Conservation (phyloP, 1,140 invertebrate genomes). For the Orchesella cincta region DNA sequence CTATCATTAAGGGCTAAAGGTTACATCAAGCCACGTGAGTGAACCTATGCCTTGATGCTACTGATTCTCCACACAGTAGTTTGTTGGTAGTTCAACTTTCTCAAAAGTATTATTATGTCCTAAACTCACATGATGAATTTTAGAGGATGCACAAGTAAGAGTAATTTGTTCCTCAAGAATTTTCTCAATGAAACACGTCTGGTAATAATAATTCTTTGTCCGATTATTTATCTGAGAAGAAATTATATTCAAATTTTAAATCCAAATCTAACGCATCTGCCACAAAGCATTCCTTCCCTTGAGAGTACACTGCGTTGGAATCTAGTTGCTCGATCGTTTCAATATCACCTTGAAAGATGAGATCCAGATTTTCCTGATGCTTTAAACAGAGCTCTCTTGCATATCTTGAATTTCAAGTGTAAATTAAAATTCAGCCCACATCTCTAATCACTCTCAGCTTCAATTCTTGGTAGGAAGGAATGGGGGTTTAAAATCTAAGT, state of each 20-base stretch:
- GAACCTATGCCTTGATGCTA: background rate
- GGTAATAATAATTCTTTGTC: background rate
- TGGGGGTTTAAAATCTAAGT: background rate
- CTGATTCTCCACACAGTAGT: background rate
- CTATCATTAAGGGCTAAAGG: constrained; percentile 18
- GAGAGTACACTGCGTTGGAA: no score
- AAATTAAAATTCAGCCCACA: constrained; percentile 24
- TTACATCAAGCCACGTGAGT: background rate
- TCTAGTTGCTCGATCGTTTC: no score
- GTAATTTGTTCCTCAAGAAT: background rate
- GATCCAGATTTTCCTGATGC: background rate
- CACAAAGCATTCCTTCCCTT: no score
- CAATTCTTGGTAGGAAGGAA: background rate
- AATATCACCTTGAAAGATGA: constrained; percentile 4
- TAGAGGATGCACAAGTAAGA: background rate
- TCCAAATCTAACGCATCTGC: background rate
- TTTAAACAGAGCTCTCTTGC: background rate
- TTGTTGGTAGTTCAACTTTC: background rate
- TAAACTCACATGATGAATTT: no score
- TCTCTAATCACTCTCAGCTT: constrained; percentile 17
- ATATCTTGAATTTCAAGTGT: constrained; percentile 7
- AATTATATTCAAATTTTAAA: no score
- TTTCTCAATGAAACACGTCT: background rate
- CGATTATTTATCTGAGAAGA: background rate
- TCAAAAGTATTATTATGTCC: background rate